These are phyloP conservation scores for Cyphomyrus discorhynchus DNA, from an alignment of 2,113 vertebrate species.

Conservation along the genomic window DNA sequence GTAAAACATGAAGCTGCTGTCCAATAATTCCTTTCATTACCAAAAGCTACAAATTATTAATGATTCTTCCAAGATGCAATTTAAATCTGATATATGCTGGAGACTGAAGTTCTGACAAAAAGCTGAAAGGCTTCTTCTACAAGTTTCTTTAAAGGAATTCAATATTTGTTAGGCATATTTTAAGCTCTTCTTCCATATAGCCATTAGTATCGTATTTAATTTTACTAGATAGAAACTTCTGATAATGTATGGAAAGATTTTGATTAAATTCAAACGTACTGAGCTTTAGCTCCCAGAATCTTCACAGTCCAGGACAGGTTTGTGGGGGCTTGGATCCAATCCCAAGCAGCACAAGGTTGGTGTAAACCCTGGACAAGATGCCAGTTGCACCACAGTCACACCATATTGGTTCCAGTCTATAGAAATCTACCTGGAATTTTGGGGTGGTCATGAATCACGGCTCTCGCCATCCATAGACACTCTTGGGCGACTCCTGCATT, in stretches of 20 bases:
- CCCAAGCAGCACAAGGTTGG: background rate
- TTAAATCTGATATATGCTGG: background rate
- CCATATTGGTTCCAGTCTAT: background rate
- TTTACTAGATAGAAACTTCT: background rate
- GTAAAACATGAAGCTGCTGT: background rate
- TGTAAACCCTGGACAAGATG: background rate
- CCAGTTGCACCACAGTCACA: background rate
- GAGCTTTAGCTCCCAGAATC: background rate
- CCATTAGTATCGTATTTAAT: background rate
- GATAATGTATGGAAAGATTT: background rate
- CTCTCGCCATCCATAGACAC: background rate
- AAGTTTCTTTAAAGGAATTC: background rate
- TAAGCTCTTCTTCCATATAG: background rate
- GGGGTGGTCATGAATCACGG: background rate
- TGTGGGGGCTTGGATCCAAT: background rate
- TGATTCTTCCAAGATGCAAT: background rate
- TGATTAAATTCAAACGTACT: background rate
- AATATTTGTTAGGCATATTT: background rate
- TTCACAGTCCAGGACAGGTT: background rate
- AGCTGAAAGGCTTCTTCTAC: background rate
- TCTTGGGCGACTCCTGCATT: background rate
- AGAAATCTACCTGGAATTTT: background rate
- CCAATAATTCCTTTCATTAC: background rate
- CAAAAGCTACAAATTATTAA: background rate
- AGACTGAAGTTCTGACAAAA: background rate